These are phyloP conservation scores for Marronus borbonicus DNA, from an alignment of 2,888 invertebrate genomes.

Conservation along the genomic window DNA sequence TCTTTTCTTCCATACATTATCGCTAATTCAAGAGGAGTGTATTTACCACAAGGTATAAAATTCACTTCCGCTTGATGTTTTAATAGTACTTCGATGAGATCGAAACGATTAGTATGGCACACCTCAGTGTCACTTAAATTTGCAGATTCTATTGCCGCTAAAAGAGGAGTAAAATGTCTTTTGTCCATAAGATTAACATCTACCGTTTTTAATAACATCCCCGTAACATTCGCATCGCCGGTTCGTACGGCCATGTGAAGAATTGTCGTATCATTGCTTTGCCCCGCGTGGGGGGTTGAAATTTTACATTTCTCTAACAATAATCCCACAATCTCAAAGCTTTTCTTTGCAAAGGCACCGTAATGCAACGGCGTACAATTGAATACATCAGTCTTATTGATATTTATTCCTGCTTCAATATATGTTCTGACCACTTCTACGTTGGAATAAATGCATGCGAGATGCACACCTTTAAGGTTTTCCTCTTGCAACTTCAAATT, in stretches of 20 bases:
- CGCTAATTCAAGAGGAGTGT: neutral
- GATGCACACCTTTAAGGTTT: neutral
- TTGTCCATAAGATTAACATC: neutral
- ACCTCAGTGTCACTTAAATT: neutral
- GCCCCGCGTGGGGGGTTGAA: neutral
- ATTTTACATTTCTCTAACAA: neutral
- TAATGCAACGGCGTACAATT: neutral
- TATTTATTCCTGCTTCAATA: neutral
- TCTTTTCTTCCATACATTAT: neutral
- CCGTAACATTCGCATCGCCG: neutral
- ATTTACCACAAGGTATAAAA: neutral
- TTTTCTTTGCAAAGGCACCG: neutral
- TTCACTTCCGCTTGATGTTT: neutral
- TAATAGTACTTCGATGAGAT: neutral
- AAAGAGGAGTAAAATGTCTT: neutral
- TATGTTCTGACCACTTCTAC: neutral
- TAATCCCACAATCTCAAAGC: neutral
- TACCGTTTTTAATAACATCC: neutral
- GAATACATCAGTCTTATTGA: neutral
- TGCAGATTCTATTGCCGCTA: neutral
- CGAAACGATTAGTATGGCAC: neutral
- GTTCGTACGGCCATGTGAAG: neutral
- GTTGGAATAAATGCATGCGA: too few relatives aligned
- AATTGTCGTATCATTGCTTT: neutral
- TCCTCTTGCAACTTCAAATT: neutral